A percentile compares a stretch with the other conserved stretches of the same genome.
Evolutionary conservation across 2,797 vertebrate species (phyloP).

Genomic region (Lepidocolaptes lacrymiger): DNA sequence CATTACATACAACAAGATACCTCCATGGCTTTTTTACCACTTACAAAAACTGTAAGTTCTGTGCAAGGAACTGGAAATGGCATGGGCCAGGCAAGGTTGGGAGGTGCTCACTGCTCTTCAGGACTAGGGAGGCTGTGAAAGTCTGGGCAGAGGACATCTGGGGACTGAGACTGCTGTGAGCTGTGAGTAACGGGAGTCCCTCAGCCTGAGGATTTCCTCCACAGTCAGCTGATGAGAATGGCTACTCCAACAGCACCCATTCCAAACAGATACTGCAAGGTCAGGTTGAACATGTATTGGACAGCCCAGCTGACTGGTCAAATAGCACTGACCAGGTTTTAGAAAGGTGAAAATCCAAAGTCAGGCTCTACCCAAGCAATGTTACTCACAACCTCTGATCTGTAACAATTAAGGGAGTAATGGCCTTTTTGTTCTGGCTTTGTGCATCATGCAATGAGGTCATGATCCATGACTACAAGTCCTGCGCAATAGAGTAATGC

Average conservation of each 20-base stretch:
- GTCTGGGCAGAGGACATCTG: accelerated
- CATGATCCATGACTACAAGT: background rate
- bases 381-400: background rate
- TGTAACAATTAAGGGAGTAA: background rate
- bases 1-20: background rate
- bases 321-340: background rate
- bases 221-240: background rate
- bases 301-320: background rate
- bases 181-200: accelerated
- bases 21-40: background rate
- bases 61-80: background rate
- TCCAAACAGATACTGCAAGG: background rate
- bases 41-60: background rate
- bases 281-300: background rate
- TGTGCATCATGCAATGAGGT: background rate
- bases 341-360: background rate
- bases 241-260: accelerated
- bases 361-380: background rate
- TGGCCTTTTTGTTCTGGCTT: background rate
- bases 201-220: background rate
- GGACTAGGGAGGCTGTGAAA: background rate
- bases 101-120: background rate
- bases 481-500: background rate
- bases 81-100: background rate
- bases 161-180: background rate